phyloP scores from a whole-genome alignment of 35 echinoderm and acorn worm species.

The Heliocidaris erythrogramma region DNA sequence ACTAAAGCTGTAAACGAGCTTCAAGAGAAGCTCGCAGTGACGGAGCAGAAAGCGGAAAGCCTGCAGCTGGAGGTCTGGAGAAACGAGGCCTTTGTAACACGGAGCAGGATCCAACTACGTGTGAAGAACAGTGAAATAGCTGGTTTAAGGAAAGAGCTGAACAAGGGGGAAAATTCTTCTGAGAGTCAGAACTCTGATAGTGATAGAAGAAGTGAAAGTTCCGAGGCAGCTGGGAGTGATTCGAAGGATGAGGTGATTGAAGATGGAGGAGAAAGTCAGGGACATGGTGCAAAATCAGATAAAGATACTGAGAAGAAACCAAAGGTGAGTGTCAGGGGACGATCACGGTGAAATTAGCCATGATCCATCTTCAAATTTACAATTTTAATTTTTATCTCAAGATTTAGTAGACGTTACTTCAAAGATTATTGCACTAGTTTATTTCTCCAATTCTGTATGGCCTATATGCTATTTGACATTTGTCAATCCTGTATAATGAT shows the following conservation, averaged over 20 bases:
- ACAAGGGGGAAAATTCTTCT: not conserved
- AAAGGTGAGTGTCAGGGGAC: not conserved
- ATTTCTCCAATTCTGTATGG: no score
- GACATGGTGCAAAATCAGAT: not conserved
- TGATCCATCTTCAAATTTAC: no score
- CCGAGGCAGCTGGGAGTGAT: not conserved
- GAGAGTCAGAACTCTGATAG: not conserved
- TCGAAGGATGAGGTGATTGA: no score
- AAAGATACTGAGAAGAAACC: not conserved
- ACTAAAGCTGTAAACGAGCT: not conserved
- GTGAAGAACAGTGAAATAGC: not conserved
- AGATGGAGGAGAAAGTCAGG: not conserved
- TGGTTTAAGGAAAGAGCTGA: not conserved
- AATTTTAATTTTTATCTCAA: no score
- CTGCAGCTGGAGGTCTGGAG: constrained; percentile 24
- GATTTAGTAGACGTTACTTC: no score
- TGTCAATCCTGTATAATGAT: no score
- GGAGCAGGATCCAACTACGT: not conserved
- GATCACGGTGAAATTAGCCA: no score
- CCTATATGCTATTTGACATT: no score
- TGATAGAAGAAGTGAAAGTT: not conserved
- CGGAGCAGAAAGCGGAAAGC: not conserved
- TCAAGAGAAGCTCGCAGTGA: not conserved
- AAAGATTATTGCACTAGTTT: no score
- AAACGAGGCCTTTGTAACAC: constrained; percentile 20